Base-by-base conservation (phyloP, 2,113 vertebrate species). In the Serilophus lunatus region DNA sequence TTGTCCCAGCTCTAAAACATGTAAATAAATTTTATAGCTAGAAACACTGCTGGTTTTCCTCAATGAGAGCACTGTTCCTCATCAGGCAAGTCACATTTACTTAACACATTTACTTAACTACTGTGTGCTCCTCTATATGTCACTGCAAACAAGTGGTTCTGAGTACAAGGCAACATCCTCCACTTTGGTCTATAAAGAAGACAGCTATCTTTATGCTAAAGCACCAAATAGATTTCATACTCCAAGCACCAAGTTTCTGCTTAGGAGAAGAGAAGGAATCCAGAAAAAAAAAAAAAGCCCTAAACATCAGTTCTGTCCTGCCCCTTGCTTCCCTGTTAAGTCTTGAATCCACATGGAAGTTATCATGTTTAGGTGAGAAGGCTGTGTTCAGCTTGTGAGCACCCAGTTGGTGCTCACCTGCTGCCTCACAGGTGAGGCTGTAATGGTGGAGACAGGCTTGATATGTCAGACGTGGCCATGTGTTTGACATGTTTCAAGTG, bases 281-380 rank as follows among this genome's bases (percentile, higher is more conserved):
- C 40, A 26, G n/a, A n/a, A n/a, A n/a, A 33, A 54, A 31, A 2
- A 28, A 53, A 79, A 70, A 7, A 0, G 17, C 0, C 13, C 7
- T 29, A 42, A 29, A 2, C 16, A 19, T 77, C 22, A 42, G 12
- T 75, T 63, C 13, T 75, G 17, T 63, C 15, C 65, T 38, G 4
- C 31, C 53, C 15, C 18, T 9, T 60, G 26, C 50, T 88, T 44
- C 64, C n/a, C 24, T 83, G 31, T 9, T 7, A 47, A 42, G 26
- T 26, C 18, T 77, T 57, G 17, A 6, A 44, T 36, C 24, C 36
- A 12, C 5, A 2, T 9, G 28, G 71, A 51, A 75, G 18, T 78
- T 6, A 13, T 5, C 13, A 12, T 10, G 16, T 44, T 51, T 36
- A 45, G 89, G 44, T 59, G 68, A 72, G 79, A 76, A 77, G 29